Evolutionary conservation across 2,797 vertebrate species (phyloP).

Genomic region (Sebastiscus tertius): DNA sequence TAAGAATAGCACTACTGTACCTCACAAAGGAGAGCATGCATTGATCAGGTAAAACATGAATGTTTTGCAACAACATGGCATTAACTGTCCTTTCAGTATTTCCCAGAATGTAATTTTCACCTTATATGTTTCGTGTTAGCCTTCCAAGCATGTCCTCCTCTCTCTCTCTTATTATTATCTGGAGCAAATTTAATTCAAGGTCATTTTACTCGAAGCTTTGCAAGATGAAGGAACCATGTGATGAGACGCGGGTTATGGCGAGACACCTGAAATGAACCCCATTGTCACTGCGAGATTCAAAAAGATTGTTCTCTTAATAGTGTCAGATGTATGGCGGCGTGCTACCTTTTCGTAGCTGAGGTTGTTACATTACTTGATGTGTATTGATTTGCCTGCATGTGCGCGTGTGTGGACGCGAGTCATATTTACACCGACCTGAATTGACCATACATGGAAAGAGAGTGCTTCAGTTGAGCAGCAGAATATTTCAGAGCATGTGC

Average conservation of each 20-base stretch:
- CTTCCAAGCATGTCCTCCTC: neutral
- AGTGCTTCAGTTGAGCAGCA: conserved; percentile 6
- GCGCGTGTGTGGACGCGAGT: neutral
- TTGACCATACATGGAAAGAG: neutral
- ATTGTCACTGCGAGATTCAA: conserved; percentile 22
- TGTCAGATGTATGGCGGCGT: conserved; percentile 20
- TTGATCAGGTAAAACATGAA: neutral
- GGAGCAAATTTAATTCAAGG: neutral
- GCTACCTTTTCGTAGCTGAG: conserved; percentile 26
- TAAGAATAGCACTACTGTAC: neutral
- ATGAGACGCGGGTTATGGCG: neutral
- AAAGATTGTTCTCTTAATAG: conserved; percentile 36
- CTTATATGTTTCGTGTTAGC: neutral
- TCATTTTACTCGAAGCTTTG: neutral
- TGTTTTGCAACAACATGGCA: neutral
- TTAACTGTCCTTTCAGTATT: neutral
- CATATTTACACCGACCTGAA: neutral
- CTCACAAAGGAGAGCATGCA: neutral
- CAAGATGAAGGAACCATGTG: conserved; percentile 17
- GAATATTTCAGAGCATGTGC: conserved; percentile 26
- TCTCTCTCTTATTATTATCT: neutral
- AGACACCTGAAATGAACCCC: conserved; percentile 15
- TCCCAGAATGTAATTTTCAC: neutral
- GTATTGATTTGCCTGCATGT: conserved; percentile 33
- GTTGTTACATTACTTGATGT: conserved; percentile 41